A percentile compares a stretch with the other conserved stretches of the same genome.
phyloP scores from a whole-genome alignment of 2,113 vertebrate species.

The Struthio camelus region DNA sequence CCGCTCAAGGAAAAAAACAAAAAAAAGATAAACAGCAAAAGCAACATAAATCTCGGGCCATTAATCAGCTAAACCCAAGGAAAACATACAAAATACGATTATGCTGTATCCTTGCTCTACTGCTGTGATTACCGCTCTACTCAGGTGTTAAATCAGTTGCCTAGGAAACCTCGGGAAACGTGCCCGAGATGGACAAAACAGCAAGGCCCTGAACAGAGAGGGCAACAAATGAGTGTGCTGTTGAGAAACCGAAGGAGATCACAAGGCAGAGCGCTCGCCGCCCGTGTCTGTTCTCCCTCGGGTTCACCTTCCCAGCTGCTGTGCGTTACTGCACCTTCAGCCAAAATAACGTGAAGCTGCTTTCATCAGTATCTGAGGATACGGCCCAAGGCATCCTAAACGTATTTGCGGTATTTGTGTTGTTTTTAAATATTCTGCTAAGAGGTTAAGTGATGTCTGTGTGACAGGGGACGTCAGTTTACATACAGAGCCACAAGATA shows the following conservation, averaged over 20 bases:
- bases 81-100: neutral
- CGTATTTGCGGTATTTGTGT: neutral
- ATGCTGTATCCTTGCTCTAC: neutral
- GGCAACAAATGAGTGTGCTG: neutral
- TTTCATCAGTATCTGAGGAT: neutral
- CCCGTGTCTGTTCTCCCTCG: neutral
- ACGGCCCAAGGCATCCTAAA: neutral
- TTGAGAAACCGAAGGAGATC: neutral
- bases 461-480: neutral
- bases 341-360: neutral
- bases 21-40: neutral
- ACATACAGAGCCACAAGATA: neutral
- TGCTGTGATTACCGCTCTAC: conserved; percentile 14
- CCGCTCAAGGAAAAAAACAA: neutral
- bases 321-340: neutral
- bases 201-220: neutral
- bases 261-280: neutral
- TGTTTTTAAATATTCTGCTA: neutral
- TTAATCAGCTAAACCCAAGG: neutral
- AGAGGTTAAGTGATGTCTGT: neutral
- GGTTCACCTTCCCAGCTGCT: neutral
- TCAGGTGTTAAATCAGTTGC: conserved; percentile 44
- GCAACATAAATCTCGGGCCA: neutral
- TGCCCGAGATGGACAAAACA: neutral
- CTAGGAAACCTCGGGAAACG: conserved; percentile 45